phyloP scores from a whole-genome alignment of 2,888 invertebrate species.

The Conchocele bisecta region DNA sequence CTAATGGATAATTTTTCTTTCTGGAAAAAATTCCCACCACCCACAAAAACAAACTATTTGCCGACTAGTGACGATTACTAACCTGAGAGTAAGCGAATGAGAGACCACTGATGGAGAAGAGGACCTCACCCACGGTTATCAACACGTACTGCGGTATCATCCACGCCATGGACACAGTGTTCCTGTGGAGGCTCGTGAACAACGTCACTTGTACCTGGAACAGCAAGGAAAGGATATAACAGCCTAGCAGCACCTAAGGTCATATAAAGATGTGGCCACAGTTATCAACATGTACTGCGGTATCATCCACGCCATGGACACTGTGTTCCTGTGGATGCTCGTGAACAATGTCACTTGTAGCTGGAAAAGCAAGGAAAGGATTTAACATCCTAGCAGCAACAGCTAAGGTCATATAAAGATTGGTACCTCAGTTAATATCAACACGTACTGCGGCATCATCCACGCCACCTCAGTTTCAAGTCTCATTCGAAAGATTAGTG shows the following conservation, averaged over 20 bases:
- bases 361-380: slow-evolving; percentile 38
- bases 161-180: slow-evolving; percentile 91
- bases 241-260: too few species aligned
- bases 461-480: too few species aligned
- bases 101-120: slow-evolving; percentile 97
- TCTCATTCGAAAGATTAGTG: too few species aligned
- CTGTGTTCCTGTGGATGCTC: slow-evolving; percentile 85
- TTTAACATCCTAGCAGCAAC: too few species aligned
- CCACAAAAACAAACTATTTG: too few species aligned
- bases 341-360: slow-evolving; percentile 39
- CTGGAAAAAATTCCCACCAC: too few species aligned
- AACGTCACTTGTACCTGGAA: slow-evolving; percentile 44
- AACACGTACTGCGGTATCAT: slow-evolving; percentile 96
- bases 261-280: not conserved
- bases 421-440: too few species aligned
- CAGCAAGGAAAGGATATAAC: not conserved
- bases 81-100: slow-evolving; percentile 97
- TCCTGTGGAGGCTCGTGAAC: slow-evolving; percentile 82
- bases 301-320: slow-evolving; percentile 93
- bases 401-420: too few species aligned
- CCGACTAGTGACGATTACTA: slow-evolving; percentile 58
- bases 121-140: slow-evolving; percentile 96
- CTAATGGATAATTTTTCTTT: too few species aligned
- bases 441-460: too few species aligned
- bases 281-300: slow-evolving; percentile 94